A percentile compares a stretch with the other conserved stretches of the same genome.
phyloP scores from a whole-genome alignment of 64 coral and sea anemone species.

The Platygyra sinensis region DNA sequence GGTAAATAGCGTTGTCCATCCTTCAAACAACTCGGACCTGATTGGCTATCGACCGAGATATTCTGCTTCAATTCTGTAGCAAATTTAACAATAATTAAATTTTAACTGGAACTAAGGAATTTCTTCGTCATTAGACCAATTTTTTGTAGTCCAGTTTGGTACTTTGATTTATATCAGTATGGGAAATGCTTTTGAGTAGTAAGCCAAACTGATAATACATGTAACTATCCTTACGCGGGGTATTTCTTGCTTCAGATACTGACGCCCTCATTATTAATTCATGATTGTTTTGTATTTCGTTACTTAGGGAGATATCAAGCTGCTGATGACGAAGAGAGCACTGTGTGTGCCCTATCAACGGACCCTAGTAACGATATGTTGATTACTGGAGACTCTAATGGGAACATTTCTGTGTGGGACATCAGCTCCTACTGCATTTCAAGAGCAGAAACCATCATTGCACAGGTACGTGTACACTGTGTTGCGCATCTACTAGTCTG shows the following conservation, averaged over 20 bases:
- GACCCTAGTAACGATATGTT: constrained; percentile 77
- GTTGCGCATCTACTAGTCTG: too few relatives aligned
- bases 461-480: constrained; percentile 77
- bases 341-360: constrained; percentile 72
- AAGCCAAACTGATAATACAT: too few relatives aligned
- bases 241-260: not conserved
- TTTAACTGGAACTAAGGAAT: too few relatives aligned
- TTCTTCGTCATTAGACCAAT: too few relatives aligned
- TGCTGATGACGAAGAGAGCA: constrained; percentile 53
- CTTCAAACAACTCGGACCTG: too few relatives aligned
- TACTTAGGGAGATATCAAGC: constrained; percentile 77
- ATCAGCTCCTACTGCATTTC: constrained; percentile 91
- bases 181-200: too few relatives aligned
- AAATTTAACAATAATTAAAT: too few relatives aligned
- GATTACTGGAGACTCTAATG: constrained; percentile 79
- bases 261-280: not conserved
- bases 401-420: constrained; percentile 88
- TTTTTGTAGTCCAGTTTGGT: too few relatives aligned
- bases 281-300: constrained; percentile 6
- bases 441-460: constrained; percentile 78
- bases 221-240: not conserved
- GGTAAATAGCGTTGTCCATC: too few relatives aligned
- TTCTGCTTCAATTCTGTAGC: too few relatives aligned
- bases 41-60: not conserved
- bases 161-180: too few relatives aligned